These are phyloP conservation scores for Magallana ariakensis DNA, from an alignment of 1,140 invertebrate species.

Conservation along the genomic window DNA sequence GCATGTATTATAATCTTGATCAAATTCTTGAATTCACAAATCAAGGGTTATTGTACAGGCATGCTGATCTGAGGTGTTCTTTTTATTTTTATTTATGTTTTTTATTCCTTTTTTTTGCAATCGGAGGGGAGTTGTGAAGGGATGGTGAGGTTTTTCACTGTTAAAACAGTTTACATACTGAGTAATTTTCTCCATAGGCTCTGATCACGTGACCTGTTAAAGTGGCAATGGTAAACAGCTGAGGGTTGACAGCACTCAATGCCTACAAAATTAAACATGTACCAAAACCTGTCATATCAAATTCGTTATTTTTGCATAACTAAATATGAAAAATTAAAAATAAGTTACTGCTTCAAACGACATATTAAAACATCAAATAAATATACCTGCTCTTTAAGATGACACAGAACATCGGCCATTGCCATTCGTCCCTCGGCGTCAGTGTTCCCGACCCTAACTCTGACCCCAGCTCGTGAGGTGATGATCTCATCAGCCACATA, in stretches of 20 bases:
- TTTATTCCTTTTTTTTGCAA: no score
- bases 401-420: slow-evolving; percentile 95
- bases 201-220: slow-evolving; percentile 92
- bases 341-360: background rate
- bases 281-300: background rate
- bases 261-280: slow-evolving; percentile 73
- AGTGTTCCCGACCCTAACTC: slow-evolving; percentile 91
- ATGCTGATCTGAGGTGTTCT: no score
- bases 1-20: no score
- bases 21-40: no score
- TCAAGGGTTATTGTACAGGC: no score
- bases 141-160: no score
- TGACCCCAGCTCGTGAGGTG: slow-evolving; percentile 90
- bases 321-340: no score
- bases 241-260: slow-evolving; percentile 85
- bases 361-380: background rate
- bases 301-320: background rate
- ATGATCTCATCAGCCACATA: slow-evolving; percentile 96
- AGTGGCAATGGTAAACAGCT: slow-evolving; percentile 96
- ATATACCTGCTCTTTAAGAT: slow-evolving; percentile 82
- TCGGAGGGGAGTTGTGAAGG: no score
- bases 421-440: slow-evolving; percentile 97
- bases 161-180: slow-evolving; percentile 82
- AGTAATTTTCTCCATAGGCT: slow-evolving; percentile 88
- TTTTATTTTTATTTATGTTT: no score